phyloP scores from a whole-genome alignment of 1,140 invertebrate species.

The Drosophila mojavensis region DNA sequence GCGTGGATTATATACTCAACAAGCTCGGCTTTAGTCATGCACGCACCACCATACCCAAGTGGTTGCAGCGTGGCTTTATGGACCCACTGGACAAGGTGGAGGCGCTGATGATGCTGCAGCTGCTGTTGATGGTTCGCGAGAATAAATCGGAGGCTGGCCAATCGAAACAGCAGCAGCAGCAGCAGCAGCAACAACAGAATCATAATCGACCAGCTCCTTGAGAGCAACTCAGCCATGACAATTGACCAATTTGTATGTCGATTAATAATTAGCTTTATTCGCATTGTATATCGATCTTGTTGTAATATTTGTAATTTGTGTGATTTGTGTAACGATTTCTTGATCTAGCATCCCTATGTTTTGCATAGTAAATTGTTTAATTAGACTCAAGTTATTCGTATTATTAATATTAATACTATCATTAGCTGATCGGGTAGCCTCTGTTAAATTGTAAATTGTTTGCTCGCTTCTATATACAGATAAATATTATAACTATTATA shows the following conservation, averaged over 20 bases:
- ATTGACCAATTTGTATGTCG: constrained; percentile 46
- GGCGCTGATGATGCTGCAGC: constrained; percentile 88
- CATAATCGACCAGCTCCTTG: constrained; percentile 45
- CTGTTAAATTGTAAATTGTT: constrained; percentile 53
- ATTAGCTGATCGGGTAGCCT: constrained; percentile 38
- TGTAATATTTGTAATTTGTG: constrained; percentile 39
- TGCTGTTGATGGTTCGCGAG: constrained; percentile 86
- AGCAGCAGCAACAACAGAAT: constrained; percentile 60
- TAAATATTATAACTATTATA: not conserved
- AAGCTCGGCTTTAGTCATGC: constrained; percentile 98
- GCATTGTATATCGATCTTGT: constrained; percentile 56
- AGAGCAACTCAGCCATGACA: constrained; percentile 51
- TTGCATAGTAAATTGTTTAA: constrained; percentile 18
- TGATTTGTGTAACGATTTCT: constrained; percentile 25
- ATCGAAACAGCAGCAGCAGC: constrained; percentile 51
- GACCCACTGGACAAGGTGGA: constrained; percentile 96
- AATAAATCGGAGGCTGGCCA: constrained; percentile 67
- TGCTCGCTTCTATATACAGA: constrained; percentile 49
- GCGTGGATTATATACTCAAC: constrained; percentile 98
- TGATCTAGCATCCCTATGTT: constrained; percentile 15
- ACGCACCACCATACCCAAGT: constrained; percentile 98
- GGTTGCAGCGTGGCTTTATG: constrained; percentile 98
- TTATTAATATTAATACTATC: constrained; percentile 36
- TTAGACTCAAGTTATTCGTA: constrained; percentile 34
- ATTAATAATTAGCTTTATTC: constrained; percentile 45